phyloP scores from a whole-genome alignment of 1,140 invertebrate species.

The Andrena cerasifolii region DNA sequence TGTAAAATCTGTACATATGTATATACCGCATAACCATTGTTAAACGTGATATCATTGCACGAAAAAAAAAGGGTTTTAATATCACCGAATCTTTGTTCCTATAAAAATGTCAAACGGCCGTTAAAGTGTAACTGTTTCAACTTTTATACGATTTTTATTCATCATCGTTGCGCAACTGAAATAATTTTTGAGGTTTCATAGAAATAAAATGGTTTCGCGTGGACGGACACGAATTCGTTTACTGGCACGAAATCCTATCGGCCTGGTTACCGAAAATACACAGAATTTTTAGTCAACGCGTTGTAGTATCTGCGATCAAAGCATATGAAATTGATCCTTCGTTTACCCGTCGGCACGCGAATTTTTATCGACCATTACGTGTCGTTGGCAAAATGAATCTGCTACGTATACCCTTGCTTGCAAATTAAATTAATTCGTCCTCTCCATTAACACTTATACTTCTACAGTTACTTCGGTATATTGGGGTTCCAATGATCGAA shows the following conservation, averaged over 20 bases:
- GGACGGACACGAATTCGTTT: background rate
- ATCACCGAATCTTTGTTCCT: too few species aligned
- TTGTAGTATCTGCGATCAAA: background rate
- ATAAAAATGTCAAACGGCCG: too few species aligned
- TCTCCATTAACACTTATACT: too few species aligned
- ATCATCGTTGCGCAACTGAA: background rate
- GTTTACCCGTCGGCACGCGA: background rate
- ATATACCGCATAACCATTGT: too few species aligned
- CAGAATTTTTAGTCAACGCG: background rate
- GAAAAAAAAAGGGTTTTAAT: too few species aligned
- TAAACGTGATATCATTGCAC: too few species aligned
- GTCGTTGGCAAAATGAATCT: background rate
- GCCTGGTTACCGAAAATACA: too few species aligned
- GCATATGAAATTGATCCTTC: background rate
- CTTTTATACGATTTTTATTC: background rate
- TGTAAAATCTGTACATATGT: too few species aligned
- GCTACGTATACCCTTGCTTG: background rate
- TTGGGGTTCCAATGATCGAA: too few species aligned
- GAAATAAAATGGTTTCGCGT: conserved; percentile 16
- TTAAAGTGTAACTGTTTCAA: background rate
- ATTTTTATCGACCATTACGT: background rate
- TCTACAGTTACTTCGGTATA: too few species aligned
- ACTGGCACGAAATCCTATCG: too few species aligned
- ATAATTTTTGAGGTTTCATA: background rate
- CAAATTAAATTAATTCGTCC: conserved; percentile 11